Conservation (phyloP, 2,888 invertebrate genomes). For the Carterocephalus palaemon region DNA sequence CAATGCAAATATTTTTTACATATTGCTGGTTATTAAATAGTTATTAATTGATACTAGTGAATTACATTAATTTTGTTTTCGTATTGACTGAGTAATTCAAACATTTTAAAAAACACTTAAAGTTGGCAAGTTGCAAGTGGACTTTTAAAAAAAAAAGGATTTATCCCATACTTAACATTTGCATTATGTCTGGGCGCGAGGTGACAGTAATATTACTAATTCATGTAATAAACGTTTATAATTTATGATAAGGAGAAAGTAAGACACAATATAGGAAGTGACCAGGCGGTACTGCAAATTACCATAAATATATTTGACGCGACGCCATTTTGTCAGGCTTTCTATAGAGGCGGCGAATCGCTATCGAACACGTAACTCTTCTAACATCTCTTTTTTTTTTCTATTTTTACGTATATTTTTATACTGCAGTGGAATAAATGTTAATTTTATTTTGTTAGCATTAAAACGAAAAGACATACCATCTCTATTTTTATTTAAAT, state of each 20-base stretch:
- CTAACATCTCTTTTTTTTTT: conserved; percentile 58
- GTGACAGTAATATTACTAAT: too few relatives aligned
- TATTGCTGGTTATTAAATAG: too few relatives aligned
- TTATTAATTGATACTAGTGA: too few relatives aligned
- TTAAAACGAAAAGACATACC: conserved; percentile 77
- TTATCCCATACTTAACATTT: too few relatives aligned
- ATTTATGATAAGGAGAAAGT: conserved; percentile 1
- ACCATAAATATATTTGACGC: conserved; percentile 26
- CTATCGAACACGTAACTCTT: conserved; percentile 46
- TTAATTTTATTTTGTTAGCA: conserved; percentile 78
- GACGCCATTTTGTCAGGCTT: conserved; percentile 23
- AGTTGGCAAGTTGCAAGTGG: too few relatives aligned
- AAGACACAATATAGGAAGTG: conserved; percentile 16
- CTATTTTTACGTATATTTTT: conserved; percentile 77
- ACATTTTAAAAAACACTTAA: too few relatives aligned
- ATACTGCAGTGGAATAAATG: conserved; percentile 76
- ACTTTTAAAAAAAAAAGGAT: too few relatives aligned
- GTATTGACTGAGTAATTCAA: too few relatives aligned
- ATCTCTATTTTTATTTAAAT: conserved; percentile 66
- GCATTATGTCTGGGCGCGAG: too few relatives aligned
- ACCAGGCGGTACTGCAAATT: conserved; percentile 34
- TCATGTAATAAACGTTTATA: too few relatives aligned
- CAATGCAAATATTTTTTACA: too few relatives aligned
- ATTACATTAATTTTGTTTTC: too few relatives aligned
- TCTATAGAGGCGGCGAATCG: conserved; percentile 31